Evolutionary conservation across 1,140 invertebrate genomes (phyloP), one percentile per base, ranked within the genome.

Genomic region (Aphelenchoides avenae): DNA sequence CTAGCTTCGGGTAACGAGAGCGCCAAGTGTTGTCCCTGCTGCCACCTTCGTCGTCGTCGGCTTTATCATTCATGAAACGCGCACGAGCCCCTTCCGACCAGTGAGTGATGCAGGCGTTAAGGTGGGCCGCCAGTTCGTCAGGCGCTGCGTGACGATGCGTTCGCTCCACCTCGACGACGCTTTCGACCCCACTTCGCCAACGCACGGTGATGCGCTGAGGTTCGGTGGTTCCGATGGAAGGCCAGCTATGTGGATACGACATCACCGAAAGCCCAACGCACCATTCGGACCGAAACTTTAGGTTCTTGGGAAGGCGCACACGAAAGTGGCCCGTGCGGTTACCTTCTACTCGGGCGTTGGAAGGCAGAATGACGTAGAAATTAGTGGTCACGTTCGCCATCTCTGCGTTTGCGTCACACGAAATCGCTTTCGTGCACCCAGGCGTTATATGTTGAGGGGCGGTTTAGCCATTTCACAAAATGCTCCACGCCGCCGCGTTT

Each of bases 281-380:
- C 47, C 47, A 50, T 15, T 50, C 47, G 1, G 47, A n/a, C 15
- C 20, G 33, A 7, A 50, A 50, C 20, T 50, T 30, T 2, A 50
- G 20, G 15, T 50, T 50, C 13, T 20, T 13, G 5, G 47, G 47
- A 5, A 50, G 18, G 6, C 47, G 37, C 1, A 50, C 47, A 5
- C 47, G 24, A 37, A 50, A 50, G 2, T 30, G 42, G 22, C 42
- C 42, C 4, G 47, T 50, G 33, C n/a, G 26, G 20, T 50, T 50
- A 5, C 47, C 47, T 1, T 50, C 47, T 11, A 50, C 47, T 6
- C 42, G 33, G 15, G 47, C 42, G 30, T 50, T 50, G n/a, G 47
- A 50, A 48, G 47, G 47, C 13, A 50, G 15, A n/a, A 50, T 37
- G 1, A 50, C 30, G 20, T 50, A 50, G 42, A 50, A 50, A 5